A percentile compares a stretch with the other conserved stretches of the same genome.
These are phyloP conservation scores for Marmota flaviventris DNA, from an alignment of 2,113 vertebrate species.

Conservation along the genomic window DNA sequence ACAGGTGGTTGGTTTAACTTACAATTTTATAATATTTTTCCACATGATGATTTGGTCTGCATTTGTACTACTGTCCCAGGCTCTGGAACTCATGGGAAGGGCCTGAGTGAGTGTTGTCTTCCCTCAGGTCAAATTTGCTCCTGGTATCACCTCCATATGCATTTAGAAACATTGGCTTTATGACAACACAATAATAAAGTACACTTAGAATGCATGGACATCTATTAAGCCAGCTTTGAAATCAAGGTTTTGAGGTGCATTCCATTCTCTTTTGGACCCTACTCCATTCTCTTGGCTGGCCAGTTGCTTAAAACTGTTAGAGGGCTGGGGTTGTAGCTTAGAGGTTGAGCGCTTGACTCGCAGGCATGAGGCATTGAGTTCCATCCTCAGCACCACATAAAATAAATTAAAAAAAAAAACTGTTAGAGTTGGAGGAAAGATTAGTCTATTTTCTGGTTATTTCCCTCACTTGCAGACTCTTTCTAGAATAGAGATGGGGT, in stretches of 20 bases:
- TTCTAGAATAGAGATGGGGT: background rate
- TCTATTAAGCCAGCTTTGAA: background rate
- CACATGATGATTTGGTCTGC: background rate
- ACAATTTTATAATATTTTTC: constrained; percentile 37
- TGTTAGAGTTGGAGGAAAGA: background rate
- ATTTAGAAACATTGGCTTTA: background rate
- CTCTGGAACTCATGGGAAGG: background rate
- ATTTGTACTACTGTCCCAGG: background rate
- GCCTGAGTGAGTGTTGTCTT: background rate
- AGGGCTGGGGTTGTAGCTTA: too few species aligned
- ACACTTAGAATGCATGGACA: background rate
- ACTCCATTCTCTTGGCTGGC: background rate
- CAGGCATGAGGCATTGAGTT: too few species aligned
- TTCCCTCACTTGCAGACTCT: background rate
- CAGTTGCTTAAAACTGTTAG: background rate
- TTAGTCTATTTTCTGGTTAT: background rate
- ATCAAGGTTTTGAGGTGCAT: background rate
- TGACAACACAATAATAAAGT: background rate
- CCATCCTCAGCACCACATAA: too few species aligned
- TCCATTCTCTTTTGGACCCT: background rate
- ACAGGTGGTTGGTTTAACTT: constrained; percentile 36
- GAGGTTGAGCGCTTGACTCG: too few species aligned
- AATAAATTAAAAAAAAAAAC: background rate
- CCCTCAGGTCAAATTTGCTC: background rate
- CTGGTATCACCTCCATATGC: background rate